Evolutionary conservation across 2,888 invertebrate genomes (phyloP).

Genomic region (Pammene aurita): DNA sequence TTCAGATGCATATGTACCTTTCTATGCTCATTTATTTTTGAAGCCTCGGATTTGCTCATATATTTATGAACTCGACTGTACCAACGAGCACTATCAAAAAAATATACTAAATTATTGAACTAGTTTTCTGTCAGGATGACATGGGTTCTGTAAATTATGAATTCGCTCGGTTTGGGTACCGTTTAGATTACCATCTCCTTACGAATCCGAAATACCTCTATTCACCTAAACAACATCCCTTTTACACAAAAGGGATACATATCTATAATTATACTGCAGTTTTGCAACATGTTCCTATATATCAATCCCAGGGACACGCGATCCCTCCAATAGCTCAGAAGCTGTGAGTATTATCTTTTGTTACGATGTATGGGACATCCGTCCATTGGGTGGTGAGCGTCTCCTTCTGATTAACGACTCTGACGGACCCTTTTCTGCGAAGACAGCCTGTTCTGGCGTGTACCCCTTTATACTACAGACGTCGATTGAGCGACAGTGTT

Average conservation of each 20-base stretch:
- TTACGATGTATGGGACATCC: not conserved
- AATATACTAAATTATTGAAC: not conserved
- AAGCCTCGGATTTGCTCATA: too few species aligned
- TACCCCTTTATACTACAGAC: constrained; percentile 29
- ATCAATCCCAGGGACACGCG: constrained; percentile 26
- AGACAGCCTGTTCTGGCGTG: constrained; percentile 34
- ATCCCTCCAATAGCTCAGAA: constrained; percentile 16
- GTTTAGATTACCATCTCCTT: constrained; percentile 9
- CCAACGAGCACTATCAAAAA: not conserved
- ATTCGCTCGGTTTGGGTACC: not conserved
- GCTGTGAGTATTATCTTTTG: constrained; percentile 8
- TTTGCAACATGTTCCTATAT: constrained; percentile 22
- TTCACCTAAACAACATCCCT: constrained; percentile 5
- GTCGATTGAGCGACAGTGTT: constrained; percentile 24
- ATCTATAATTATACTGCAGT: constrained; percentile 26
- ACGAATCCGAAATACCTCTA: constrained; percentile 1
- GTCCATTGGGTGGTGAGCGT: not conserved
- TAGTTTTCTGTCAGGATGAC: not conserved
- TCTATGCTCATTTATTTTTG: too few species aligned
- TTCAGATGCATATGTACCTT: too few species aligned
- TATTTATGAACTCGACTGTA: too few species aligned
- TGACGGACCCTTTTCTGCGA: constrained; percentile 36
- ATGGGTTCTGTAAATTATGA: constrained; percentile 7
- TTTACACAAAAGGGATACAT: constrained; percentile 10
- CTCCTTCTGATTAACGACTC: constrained; percentile 36